Percentiles rank a stretch among this genome's conserved stretches.
Conservation (phyloP, 2,797 vertebrate species). For the Microcaecilia unicolor region DNA sequence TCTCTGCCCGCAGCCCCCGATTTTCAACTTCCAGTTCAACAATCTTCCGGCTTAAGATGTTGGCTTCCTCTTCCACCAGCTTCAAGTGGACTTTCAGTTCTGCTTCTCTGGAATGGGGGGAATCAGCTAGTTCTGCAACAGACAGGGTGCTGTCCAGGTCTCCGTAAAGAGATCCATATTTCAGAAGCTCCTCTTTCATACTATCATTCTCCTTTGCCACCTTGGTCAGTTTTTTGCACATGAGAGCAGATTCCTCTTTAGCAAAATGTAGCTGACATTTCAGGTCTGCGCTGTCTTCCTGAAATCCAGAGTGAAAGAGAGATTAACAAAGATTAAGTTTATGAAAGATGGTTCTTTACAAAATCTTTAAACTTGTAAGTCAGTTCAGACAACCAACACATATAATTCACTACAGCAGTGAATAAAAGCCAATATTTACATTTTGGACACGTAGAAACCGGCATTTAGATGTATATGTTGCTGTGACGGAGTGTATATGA, state of each 20-base stretch:
- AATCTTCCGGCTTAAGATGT: constrained; percentile 86
- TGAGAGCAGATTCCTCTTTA: constrained; percentile 92
- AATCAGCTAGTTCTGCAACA: constrained; percentile 82
- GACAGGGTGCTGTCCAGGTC: constrained; percentile 84
- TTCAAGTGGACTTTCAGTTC: constrained; percentile 89
- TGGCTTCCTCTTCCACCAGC: constrained; percentile 96
- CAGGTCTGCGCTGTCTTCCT: constrained; percentile 92
- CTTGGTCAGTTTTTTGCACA: constrained; percentile 96
- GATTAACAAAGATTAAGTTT: too few relatives aligned
- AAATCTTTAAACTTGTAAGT: too few relatives aligned
- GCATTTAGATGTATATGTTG: too few relatives aligned
- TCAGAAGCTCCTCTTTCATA: constrained; percentile 90
- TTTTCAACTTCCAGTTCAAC: constrained; percentile 98
- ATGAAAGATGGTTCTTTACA: too few relatives aligned
- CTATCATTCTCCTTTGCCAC: constrained; percentile 88
- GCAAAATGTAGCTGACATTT: constrained; percentile 97
- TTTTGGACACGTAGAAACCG: too few relatives aligned
- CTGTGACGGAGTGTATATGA: too few relatives aligned
- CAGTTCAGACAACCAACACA: too few relatives aligned
- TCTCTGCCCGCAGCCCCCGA: constrained; percentile 86
- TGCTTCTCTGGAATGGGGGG: constrained; percentile 84
- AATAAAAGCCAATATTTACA: too few relatives aligned
- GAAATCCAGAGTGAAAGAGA: background rate
- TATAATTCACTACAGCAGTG: too few relatives aligned
- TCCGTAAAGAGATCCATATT: constrained; percentile 82